phyloP scores from a whole-genome alignment of 2,888 invertebrate genomes.

The Agrotis segetum region DNA sequence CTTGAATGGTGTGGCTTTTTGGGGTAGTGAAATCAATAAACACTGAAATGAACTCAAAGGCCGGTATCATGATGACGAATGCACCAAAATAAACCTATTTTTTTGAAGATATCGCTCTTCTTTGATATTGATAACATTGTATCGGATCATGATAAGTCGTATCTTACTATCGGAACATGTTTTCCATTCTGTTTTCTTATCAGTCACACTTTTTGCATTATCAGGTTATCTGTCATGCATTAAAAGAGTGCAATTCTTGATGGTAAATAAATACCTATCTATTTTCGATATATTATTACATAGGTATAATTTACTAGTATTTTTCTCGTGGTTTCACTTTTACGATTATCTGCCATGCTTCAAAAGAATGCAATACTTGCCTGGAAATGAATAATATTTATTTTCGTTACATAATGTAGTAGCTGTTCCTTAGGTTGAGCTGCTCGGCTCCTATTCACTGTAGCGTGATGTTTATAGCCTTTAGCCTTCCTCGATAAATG shows the following conservation, averaged over 20 bases:
- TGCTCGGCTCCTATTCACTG: too few relatives aligned
- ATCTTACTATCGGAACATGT: neutral
- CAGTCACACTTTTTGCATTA: slow-evolving; percentile 23
- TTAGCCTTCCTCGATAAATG: too few relatives aligned
- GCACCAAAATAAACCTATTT: neutral
- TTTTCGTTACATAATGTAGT: too few relatives aligned
- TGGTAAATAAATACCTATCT: slow-evolving; percentile 1
- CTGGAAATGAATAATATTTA: neutral
- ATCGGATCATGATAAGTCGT: slow-evolving; percentile 2
- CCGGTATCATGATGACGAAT: neutral
- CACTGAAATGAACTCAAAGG: too few relatives aligned
- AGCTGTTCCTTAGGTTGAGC: too few relatives aligned
- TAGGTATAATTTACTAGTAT: too few relatives aligned
- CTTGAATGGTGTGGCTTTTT: too few relatives aligned
- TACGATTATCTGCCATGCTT: slow-evolving; percentile 7
- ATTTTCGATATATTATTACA: too few relatives aligned
- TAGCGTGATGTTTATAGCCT: too few relatives aligned
- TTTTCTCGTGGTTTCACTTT: too few relatives aligned
- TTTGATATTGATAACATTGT: slow-evolving; percentile 28
- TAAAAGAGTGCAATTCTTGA: neutral
- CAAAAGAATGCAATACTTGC: neutral
- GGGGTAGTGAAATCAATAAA: too few relatives aligned
- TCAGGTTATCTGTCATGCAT: slow-evolving; percentile 3
- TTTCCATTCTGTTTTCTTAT: slow-evolving; percentile 15
- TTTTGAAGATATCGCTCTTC: neutral